These are phyloP conservation scores for Hypothenemus hampei DNA, from an alignment of 1,140 invertebrate species.

Conservation along the genomic window DNA sequence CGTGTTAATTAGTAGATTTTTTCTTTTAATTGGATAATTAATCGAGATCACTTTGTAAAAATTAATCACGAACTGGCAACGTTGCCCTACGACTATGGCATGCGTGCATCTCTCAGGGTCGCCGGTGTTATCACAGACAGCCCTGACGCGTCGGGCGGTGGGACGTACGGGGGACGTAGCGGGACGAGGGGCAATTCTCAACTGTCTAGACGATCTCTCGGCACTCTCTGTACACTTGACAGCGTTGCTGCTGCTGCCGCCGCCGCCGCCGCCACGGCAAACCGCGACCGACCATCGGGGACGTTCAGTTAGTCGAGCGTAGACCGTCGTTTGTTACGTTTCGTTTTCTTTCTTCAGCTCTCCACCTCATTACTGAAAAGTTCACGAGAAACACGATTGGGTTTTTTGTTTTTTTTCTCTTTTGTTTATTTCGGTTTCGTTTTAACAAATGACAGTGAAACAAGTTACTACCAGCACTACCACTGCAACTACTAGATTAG, in stretches of 20 bases:
- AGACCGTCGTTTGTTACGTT: neutral
- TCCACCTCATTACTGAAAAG: no score
- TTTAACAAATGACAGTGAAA: slow-evolving; percentile 18
- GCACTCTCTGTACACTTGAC: slow-evolving; percentile 34
- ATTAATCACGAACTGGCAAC: slow-evolving; percentile 13
- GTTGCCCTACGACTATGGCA: slow-evolving; percentile 15
- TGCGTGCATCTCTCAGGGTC: slow-evolving; percentile 38
- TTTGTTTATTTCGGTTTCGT: neutral
- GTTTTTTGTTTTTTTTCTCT: neutral
- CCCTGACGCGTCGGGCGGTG: slow-evolving; percentile 21
- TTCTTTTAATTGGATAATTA: no score
- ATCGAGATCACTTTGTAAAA: no score
- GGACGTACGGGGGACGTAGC: slow-evolving; percentile 8
- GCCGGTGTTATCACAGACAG: slow-evolving; percentile 38
- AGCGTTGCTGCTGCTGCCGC: slow-evolving; percentile 23
- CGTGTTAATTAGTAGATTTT: no score
- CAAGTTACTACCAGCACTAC: neutral
- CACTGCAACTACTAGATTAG: slow-evolving; percentile 1
- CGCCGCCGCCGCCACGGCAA: neutral
- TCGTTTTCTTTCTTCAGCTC: neutral
- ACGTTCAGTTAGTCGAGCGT: neutral
- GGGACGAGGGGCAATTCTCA: slow-evolving; percentile 29
- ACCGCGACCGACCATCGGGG: slow-evolving; percentile 5
- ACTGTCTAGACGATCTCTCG: slow-evolving; percentile 38
- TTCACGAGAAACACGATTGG: neutral